Base-by-base conservation (phyloP, 2,888 invertebrate genomes). In the Caprella mutica region DNA sequence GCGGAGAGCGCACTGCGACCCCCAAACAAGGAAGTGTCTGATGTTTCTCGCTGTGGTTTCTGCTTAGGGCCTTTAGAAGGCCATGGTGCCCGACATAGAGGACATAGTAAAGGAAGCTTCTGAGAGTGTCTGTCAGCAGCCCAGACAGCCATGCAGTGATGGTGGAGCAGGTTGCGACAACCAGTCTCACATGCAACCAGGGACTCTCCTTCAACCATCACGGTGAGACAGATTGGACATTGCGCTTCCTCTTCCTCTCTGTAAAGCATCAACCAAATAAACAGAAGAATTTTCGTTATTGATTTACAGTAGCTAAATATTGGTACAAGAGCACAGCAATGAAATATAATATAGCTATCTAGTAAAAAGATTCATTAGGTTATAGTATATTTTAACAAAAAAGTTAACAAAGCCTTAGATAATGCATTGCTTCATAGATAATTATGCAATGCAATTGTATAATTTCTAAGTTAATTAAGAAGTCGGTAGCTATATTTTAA, bases 141-240 rank as follows among this genome's bases (percentile, higher is more conserved):
- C 72, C 71, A 69, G 71, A 69, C 67, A 27, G 72, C 70, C 57
- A 75, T 73, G 67, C 75, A 75, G 65, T 74, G 73, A 56, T 74
- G 73, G 66, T 75, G 75, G 8, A 74, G 69, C 50, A 70, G 68
- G 67, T 75, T 75, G 57, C 71, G 71, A 65, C 75, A 75, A 23
- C 72, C 72, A 44, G 68, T 66, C 43, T 70, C 70, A 68, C 75
- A 75, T 52, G 70, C 68, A n/a, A 73, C 71, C 40, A 75, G 66
- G 65, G 72, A 72, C 65, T 75, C 75, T 19, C 73, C 73, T 57
- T 74, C 74, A 59, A 72, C 67, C 74, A 75, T 74, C 62, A 74
- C 73, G 67, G 74, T 68, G 17, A 75, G 69, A 67, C 75, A 75
- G 56, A 75, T 75, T 3, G 74, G 72, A 67, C 75, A 75, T 14